Evolutionary conservation across 2,888 invertebrate genomes (phyloP), one percentile per base, ranked within the genome.

Genomic region (Allygus modestus): DNA sequence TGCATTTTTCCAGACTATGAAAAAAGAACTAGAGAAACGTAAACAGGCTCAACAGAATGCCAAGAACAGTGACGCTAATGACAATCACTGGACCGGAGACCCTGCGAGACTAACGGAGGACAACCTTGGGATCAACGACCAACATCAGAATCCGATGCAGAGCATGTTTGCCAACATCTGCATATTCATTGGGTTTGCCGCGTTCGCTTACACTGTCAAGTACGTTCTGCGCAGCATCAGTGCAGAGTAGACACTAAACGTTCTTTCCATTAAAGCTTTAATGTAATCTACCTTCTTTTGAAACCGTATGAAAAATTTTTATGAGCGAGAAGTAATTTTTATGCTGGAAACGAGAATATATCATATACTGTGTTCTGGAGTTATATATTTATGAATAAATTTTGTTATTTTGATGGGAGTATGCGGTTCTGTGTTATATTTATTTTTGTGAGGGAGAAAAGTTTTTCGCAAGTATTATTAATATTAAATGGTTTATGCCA

Each of bases 201-300:
- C 96, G 87, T 98, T 98, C 90, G 97, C 97, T 75, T 96, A 96
- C 89, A 96, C 96, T 90, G 98, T 98, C 86, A 97, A 97, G 93
- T 97, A 97, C 92, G 97, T 98, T 0, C 79, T 85, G n/a, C 83
- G 77, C 51, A 85, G 79, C 26, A 83, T 79, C 28, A 77, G 83
- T 1, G 41, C 83, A 12, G 85, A 85, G 43, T 73, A 83, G 28
- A 28, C 65, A 28, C 65, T 4, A 23, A 5, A 5, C 28, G 20
- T 28, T 5, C 46, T 23, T 11, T 2, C 5, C 23, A 15, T 26
- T 58, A 28, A 31, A 65, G 65, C 65, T 65, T 26, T 65, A 65
- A 65, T 17, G 31, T 58, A 20, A 58, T 65, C 65, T 28, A 28
- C 65, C 65, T 28, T 65, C 46, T 46, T 46, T 46, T 46, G 46